Conservation (phyloP, 2,797 vertebrate species). For the Falco concolor region DNA sequence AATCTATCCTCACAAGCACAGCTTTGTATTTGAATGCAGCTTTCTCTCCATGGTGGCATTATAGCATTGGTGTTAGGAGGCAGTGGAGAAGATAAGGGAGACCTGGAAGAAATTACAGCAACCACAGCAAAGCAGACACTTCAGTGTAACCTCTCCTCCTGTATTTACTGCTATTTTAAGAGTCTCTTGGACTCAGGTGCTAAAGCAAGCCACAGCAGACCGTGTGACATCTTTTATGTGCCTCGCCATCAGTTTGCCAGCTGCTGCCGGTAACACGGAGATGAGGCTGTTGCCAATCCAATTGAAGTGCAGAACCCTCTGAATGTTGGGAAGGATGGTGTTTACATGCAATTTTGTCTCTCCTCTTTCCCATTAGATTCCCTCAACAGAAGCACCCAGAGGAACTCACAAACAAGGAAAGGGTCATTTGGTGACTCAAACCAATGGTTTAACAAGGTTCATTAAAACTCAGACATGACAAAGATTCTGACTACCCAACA, state of each 20-base stretch:
- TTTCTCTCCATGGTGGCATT: neutral
- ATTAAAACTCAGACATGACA: neutral
- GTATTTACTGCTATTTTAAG: neutral
- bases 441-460: neutral
- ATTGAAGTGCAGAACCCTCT: neutral
- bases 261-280: neutral
- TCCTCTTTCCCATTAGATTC: neutral
- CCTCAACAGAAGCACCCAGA: neutral
- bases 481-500: neutral
- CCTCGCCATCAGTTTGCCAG: neutral
- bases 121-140: neutral
- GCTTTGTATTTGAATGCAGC: slow-evolving; percentile 22
- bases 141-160: neutral
- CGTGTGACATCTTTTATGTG: neutral
- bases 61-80: neutral
- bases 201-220: neutral
- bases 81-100: neutral
- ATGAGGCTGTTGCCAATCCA: neutral
- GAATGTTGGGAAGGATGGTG: neutral
- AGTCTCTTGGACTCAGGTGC: neutral
- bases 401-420: neutral
- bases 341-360: neutral
- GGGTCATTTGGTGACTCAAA: neutral
- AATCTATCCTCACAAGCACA: slow-evolving; percentile 22
- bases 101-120: neutral